phyloP scores from a whole-genome alignment of 2,888 invertebrate genomes.

The Eulithis testata region DNA sequence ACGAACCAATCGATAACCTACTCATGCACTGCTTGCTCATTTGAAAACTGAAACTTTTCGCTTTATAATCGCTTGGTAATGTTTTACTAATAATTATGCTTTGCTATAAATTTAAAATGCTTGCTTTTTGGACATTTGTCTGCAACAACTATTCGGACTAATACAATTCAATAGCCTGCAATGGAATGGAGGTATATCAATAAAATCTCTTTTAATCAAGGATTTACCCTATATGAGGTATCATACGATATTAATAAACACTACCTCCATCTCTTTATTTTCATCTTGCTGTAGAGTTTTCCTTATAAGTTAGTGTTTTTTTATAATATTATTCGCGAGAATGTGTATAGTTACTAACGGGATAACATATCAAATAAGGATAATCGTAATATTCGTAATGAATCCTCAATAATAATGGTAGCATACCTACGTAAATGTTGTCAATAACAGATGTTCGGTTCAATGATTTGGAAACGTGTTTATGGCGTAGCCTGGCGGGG shows the following conservation, averaged over 20 bases:
- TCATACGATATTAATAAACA: too few species aligned
- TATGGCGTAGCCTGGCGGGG: conserved; percentile 3
- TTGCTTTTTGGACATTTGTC: background rate
- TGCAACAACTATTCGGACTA: conserved; percentile 16
- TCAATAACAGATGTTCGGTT: conserved; percentile 10
- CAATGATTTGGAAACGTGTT: conserved; percentile 20
- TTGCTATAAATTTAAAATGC: background rate
- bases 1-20: conserved; percentile 18
- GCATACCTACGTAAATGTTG: background rate
- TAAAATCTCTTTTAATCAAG: too few species aligned
- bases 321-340: too few species aligned
- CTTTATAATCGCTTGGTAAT: background rate
- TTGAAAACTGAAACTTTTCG: conserved; percentile 1
- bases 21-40: conserved; percentile 3
- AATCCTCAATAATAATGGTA: background rate
- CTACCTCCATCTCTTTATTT: too few species aligned
- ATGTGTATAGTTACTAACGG: background rate
- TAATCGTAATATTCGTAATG: background rate
- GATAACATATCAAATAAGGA: conserved; percentile 4
- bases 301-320: too few species aligned
- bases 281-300: too few species aligned
- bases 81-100: background rate
- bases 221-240: too few species aligned
- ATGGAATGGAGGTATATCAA: conserved; percentile 26
- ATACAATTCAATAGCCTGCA: conserved; percentile 21